Evolutionary conservation across 2,113 vertebrate genomes (phyloP).

Genomic region (Scortum barcoo): DNA sequence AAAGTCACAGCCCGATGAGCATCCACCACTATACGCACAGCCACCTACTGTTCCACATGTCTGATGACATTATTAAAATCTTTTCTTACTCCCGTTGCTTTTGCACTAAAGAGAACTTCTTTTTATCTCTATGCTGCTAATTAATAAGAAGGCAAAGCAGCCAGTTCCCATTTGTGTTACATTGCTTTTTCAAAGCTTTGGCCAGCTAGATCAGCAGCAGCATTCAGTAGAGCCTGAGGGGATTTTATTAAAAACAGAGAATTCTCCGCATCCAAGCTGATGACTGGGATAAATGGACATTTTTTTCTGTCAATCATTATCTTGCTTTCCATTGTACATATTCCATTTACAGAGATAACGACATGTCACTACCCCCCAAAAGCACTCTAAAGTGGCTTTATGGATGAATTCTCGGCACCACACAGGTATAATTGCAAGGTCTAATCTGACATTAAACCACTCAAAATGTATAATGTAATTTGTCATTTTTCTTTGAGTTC

Average conservation of each 20-base stretch:
- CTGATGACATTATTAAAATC: slow-evolving; percentile 21
- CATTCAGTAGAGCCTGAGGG: slow-evolving; percentile 33
- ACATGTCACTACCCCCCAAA: slow-evolving; percentile 46
- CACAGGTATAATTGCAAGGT: slow-evolving; percentile 69
- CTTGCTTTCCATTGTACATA: slow-evolving; percentile 55
- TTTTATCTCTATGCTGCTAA: slow-evolving; percentile 8
- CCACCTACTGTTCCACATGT: background rate
- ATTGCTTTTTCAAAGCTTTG: slow-evolving; percentile 7
- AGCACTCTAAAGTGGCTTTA: slow-evolving; percentile 63
- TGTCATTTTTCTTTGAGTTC: slow-evolving; percentile 69
- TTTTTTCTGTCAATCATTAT: slow-evolving; percentile 57
- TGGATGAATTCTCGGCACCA: slow-evolving; percentile 54
- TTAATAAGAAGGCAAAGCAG: slow-evolving; percentile 40
- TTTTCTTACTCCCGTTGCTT: slow-evolving; percentile 23
- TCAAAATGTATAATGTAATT: slow-evolving; percentile 72
- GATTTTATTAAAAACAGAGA: slow-evolving; percentile 43
- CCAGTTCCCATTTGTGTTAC: slow-evolving; percentile 24
- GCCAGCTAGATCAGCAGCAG: slow-evolving; percentile 1
- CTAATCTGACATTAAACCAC: slow-evolving; percentile 68
- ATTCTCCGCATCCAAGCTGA: slow-evolving; percentile 22
- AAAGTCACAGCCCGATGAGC: slow-evolving; percentile 36
- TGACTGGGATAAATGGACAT: slow-evolving; percentile 49
- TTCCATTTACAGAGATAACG: slow-evolving; percentile 67
- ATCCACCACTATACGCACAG: background rate
- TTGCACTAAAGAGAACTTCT: slow-evolving; percentile 1